Evolutionary conservation across 2,113 vertebrate genomes (phyloP), one percentile per base, ranked within the genome.

Genomic region (Argyrosomus japonicus): DNA sequence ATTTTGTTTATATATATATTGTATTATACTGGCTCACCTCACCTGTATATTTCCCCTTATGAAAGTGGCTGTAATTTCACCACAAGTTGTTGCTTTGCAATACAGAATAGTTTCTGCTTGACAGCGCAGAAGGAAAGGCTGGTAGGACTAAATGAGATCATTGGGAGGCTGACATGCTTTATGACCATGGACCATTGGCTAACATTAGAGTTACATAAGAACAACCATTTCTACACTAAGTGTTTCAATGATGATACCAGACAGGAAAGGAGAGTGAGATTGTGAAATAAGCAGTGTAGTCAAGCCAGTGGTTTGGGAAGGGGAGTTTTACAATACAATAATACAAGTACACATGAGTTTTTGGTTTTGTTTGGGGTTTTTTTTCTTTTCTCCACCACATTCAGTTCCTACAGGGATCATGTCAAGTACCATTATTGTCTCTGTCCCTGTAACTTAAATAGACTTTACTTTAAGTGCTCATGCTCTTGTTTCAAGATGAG

Each of bases 121-220:
- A 71, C 54, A 27, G 0, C 21, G 43, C 65, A 27, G 45, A 54
- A 19, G 36, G n/a, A 70, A 61, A 73, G 69, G 36, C 51, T 77
- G 60, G 71, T 75, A 47, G 48, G 68, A 32, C 25, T 29, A 50
- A 40, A 68, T 86, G 62, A 89, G 58, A 57, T 83, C 84, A 82
- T 15, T 70, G 61, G 58, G 71, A 83, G 83, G 63, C 57, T 62
- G 83, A 85, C 79, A 53, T 88, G 74, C 71, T 90, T 91, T 77
- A 82, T n/a, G 64, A 83, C 58, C 63, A 17, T 17, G 18, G 65
- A 58, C 64, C 63, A 63, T 80, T 81, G 80, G 85, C 83, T 83
- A 83, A 89, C 77, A 18, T 57, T 25, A 2, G 65, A 69, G 71
- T 91, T 89, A 79, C 87, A 65, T 87, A 85, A 93, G 58, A 79